phyloP scores from a whole-genome alignment of 2,888 invertebrate species.

The Scaptomyza caliginosa region DNA sequence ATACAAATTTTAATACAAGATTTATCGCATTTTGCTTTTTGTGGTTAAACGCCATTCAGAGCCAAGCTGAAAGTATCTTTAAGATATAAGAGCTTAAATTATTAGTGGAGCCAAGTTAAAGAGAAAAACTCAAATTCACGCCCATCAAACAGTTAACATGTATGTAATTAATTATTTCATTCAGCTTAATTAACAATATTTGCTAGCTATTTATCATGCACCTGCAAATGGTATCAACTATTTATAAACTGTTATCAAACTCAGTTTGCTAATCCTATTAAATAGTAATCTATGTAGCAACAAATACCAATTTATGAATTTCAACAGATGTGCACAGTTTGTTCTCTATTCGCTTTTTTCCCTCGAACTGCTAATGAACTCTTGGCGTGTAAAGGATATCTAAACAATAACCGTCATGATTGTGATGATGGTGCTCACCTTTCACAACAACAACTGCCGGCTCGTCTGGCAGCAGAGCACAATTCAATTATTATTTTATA shows the following conservation, averaged over 20 bases:
- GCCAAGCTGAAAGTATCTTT: not conserved
- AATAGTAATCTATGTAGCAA: conserved; percentile 46
- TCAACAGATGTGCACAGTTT: conserved; percentile 53
- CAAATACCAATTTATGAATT: conserved; percentile 51
- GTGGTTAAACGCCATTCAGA: conserved; percentile 7
- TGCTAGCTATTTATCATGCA: conserved; percentile 19
- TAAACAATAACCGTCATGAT: conserved; percentile 40
- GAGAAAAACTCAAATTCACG: not conserved
- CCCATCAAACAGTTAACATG: not conserved
- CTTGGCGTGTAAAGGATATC: conserved; percentile 64
- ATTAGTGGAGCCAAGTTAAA: not conserved
- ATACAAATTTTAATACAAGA: conserved; percentile 6
- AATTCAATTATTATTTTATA: conserved; percentile 80
- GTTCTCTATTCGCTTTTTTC: not conserved
- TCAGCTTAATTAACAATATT: conserved; percentile 15
- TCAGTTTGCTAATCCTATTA: conserved; percentile 51
- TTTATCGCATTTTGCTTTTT: conserved; percentile 3
- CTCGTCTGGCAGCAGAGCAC: conserved; percentile 51
- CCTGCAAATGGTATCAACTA: conserved; percentile 20
- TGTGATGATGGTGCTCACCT: conserved; percentile 45
- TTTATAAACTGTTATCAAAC: conserved; percentile 23
- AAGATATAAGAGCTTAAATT: not conserved
- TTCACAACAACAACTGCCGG: conserved; percentile 55
- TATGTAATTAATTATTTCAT: conserved; percentile 3
- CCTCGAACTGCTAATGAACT: conserved; percentile 61